Conservation (phyloP, 2,797 vertebrate species). For the Okamejei kenojei region DNA sequence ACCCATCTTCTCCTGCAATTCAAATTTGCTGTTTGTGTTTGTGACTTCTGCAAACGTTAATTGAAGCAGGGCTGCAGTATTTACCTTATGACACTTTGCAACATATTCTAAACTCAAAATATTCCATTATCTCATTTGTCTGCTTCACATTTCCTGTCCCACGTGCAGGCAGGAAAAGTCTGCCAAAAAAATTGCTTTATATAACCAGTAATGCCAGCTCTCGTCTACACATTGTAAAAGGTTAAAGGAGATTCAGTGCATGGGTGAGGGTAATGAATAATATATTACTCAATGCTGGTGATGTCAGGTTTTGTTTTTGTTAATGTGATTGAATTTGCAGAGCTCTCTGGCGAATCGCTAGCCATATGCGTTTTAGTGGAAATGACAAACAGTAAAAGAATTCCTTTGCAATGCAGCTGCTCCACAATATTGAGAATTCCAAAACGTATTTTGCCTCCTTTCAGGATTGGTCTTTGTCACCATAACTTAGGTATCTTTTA, state of each 20-base stretch:
- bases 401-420: not conserved
- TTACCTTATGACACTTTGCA: not conserved
- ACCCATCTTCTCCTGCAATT: not conserved
- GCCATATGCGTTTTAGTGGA: not conserved
- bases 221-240: not conserved
- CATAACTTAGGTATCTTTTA: not conserved
- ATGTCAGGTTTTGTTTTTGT: constrained; percentile 2
- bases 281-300: not conserved
- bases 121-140: not conserved
- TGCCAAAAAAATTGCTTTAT: not conserved
- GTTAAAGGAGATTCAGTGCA: constrained; percentile 22
- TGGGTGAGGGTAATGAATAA: constrained; percentile 20
- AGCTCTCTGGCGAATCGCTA: not conserved
- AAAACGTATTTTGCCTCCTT: not conserved
- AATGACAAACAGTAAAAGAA: not conserved
- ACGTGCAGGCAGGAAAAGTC: not conserved
- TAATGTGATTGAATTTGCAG: not conserved
- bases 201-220: not conserved
- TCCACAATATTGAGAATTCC: not conserved
- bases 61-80: not conserved
- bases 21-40: not conserved
- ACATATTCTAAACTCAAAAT: not conserved
- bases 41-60: not conserved
- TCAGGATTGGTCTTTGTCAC: not conserved
- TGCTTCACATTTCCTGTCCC: constrained; percentile 1